Conservation (phyloP, 2,888 invertebrate genomes). For the Athripsodes cinereus region DNA sequence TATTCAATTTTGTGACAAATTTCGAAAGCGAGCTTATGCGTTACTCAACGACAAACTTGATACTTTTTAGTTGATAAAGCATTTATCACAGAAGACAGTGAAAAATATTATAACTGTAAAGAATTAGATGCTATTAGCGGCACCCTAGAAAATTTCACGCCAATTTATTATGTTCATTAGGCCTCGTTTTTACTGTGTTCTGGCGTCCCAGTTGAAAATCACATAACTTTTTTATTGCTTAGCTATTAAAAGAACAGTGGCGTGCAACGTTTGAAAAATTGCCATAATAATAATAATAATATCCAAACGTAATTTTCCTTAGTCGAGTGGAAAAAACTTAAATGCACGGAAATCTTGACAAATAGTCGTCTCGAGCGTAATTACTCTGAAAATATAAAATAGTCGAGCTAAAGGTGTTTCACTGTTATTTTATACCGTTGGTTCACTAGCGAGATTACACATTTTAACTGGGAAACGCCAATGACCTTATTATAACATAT, state of each 20-base stretch:
- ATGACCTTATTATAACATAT: too few species aligned
- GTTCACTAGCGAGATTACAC: too few species aligned
- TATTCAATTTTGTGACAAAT: too few species aligned
- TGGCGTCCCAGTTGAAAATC: not conserved
- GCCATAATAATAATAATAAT: not conserved
- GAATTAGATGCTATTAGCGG: not conserved
- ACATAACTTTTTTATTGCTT: not conserved
- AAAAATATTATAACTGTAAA: too few species aligned
- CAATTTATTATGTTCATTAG: not conserved
- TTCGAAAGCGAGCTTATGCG: too few species aligned
- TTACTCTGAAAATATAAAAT: not conserved
- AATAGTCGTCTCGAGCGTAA: not conserved
- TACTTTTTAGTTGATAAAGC: too few species aligned
- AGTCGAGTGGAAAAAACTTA: not conserved
- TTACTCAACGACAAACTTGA: too few species aligned
- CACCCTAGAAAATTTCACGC: not conserved
- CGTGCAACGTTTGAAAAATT: not conserved
- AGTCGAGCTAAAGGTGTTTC: not conserved
- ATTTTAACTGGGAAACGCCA: too few species aligned
- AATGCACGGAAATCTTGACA: constrained; percentile 1
- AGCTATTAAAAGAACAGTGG: not conserved
- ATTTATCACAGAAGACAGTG: too few species aligned
- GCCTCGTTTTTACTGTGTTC: not conserved
- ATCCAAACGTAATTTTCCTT: not conserved
- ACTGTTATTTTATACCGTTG: too few species aligned